Evolutionary conservation across 2,113 vertebrate genomes (phyloP), one percentile per base, ranked within the genome.

Genomic region (Gymnarchus niloticus): DNA sequence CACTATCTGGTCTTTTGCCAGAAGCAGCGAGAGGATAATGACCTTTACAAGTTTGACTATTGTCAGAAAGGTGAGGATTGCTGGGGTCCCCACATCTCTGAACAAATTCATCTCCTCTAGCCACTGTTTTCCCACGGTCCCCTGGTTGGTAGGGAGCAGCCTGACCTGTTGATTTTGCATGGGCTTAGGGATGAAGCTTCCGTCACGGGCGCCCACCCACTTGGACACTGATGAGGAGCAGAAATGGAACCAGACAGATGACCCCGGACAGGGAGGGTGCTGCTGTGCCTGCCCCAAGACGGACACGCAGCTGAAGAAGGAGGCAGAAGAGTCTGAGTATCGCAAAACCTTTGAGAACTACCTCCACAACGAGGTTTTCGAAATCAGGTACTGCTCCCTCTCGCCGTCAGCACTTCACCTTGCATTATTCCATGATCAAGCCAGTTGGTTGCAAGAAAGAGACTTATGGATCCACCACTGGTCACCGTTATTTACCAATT

Each of bases 271-370:
- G 0, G 91, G 91, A 0, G 94, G 91, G 0, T 92, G 92, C 0
- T 99, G 97, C 87, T 99, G 98, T 10, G 91, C 95, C 69, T 99
- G 98, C 44, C 98, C 98, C 0, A 99, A 99, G 91, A 99, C 97
- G 0, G 97, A 99, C 86, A 92, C 92, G 0, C 96, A 99, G 86
- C 96, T 99, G 9, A 96, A 97, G 81, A 97, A 96, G 90, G 97
- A 99, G 88, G 94, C 95, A n/a, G 96, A 97, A 76, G 97, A 99
- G 88, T 95, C 95, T 0, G 95, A 96, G 0, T 99, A 98, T 89
- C 91, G 96, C 91, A 99, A 99, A 92, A 96, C 94, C 0, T 99
- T 99, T 0, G 98, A 99, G 92, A 96, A 99, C 87, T 99, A 99
- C 85, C 96, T 99, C 46, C 98, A 99, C 93, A 99, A 99, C 0